These are phyloP conservation scores for Eulithis testata DNA, from an alignment of 2,888 invertebrate genomes.

Conservation along the genomic window DNA sequence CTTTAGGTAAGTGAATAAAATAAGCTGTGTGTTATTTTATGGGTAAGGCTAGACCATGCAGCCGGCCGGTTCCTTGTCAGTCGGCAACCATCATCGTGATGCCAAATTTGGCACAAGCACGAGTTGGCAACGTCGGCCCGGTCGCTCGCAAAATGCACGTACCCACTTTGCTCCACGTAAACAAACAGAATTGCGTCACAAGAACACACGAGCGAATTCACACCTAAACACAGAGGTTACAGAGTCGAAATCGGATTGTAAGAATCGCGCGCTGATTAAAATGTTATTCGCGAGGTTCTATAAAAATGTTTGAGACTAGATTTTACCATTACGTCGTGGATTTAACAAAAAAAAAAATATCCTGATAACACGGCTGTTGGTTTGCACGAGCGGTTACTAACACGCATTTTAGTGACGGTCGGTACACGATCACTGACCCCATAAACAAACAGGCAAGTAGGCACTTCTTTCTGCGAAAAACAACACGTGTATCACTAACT, in stretches of 20 bases:
- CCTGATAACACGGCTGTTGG: conserved; percentile 25
- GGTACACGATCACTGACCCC: conserved; percentile 43
- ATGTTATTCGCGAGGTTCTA: conserved; percentile 66
- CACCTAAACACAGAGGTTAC: conserved; percentile 48
- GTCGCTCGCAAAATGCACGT: conserved; percentile 59
- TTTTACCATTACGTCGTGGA: conserved; percentile 44
- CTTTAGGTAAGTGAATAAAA: background rate
- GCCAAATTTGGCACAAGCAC: conserved; percentile 76
- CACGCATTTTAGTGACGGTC: conserved; percentile 30
- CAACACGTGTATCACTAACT: conserved; percentile 25
- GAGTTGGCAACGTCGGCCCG: conserved; percentile 71
- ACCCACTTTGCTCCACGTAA: conserved; percentile 70
- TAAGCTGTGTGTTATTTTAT: background rate
- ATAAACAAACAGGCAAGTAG: conserved; percentile 20
- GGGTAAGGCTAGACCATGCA: conserved; percentile 45
- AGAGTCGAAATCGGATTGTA: conserved; percentile 48
- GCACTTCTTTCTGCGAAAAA: conserved; percentile 30
- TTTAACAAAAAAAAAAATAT: conserved; percentile 26
- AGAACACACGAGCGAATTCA: conserved; percentile 51
- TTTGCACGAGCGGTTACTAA: conserved; percentile 34
- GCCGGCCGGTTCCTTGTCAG: conserved; percentile 49
- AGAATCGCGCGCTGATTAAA: conserved; percentile 49
- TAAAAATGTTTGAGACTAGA: conserved; percentile 55
- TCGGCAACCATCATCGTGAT: conserved; percentile 60
- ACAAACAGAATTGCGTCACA: conserved; percentile 78